A percentile compares a stretch with the other conserved stretches of the same genome.
phyloP scores from a whole-genome alignment of 2,888 invertebrate species.

The Candidula unifasciata region DNA sequence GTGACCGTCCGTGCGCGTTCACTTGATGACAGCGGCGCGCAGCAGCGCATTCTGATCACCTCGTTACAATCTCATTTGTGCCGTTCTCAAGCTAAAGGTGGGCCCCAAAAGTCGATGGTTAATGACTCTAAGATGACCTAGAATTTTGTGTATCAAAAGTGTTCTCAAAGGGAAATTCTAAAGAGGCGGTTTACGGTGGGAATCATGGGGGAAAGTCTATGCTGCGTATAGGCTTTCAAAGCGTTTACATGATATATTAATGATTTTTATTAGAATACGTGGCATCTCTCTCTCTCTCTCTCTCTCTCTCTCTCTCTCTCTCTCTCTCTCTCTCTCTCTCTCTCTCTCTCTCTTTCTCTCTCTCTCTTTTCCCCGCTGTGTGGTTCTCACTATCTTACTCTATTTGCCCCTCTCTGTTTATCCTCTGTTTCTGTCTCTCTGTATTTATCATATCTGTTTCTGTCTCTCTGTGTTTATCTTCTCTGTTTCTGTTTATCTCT shows the following conservation, averaged over 20 bases:
- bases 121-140: too few species aligned
- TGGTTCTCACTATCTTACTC: not conserved
- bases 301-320: conserved; percentile 37
- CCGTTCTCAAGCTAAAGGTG: not conserved
- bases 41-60: not conserved
- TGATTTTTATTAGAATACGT: too few species aligned
- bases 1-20: conserved; percentile 12
- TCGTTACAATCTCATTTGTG: conserved; percentile 23
- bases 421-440: conserved; percentile 1
- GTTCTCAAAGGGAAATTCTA: too few species aligned
- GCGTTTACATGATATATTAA: too few species aligned
- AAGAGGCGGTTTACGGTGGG: too few species aligned
- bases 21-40: conserved; percentile 2
- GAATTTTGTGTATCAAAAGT: too few species aligned
- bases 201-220: too few species aligned
- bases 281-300: conserved; percentile 31
- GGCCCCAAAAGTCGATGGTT: too few species aligned
- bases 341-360: not conserved
- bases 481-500: too few species aligned
- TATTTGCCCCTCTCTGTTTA: not conserved
- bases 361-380: too few species aligned
- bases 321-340: conserved; percentile 14
- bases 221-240: too few species aligned
- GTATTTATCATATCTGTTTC: too few species aligned
- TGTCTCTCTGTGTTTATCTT: not conserved